Percentiles rank a stretch among this genome's conserved stretches.
Conservation (phyloP, 1,140 invertebrate genomes). For the Hormaphis cornu region DNA sequence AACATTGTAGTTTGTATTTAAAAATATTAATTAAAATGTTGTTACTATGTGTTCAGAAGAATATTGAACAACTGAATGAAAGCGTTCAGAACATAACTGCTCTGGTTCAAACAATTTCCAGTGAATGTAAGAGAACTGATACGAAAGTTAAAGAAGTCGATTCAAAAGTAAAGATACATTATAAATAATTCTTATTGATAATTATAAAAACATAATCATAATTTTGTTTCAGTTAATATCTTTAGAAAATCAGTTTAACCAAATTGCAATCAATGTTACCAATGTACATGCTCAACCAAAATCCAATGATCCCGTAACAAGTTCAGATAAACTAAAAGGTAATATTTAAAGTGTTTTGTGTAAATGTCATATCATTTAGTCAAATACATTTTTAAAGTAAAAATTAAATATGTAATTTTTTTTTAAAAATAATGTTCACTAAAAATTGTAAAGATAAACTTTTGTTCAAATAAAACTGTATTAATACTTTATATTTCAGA, state of each 20-base stretch:
- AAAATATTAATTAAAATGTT: neutral
- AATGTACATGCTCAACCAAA: slow-evolving; percentile 18
- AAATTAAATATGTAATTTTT: too few relatives aligned
- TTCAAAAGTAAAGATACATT: neutral
- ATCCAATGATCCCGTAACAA: neutral
- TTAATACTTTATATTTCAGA: neutral
- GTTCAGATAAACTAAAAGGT: slow-evolving; percentile 17
- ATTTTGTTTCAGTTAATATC: neutral
- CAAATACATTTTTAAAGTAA: too few relatives aligned
- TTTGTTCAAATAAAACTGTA: neutral
- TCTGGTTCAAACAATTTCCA: slow-evolving; percentile 13
- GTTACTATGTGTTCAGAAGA: neutral
- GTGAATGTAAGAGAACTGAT: neutral
- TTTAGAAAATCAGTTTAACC: slow-evolving; percentile 7
- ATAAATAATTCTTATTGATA: neutral
- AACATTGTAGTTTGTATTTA: neutral
- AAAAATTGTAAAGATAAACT: neutral
- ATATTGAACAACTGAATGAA: slow-evolving; percentile 18
- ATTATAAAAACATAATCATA: neutral
- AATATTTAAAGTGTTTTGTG: neutral
- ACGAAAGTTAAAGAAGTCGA: neutral
- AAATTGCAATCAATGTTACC: slow-evolving; percentile 25
- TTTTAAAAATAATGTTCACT: too few relatives aligned
- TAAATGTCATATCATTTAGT: too few relatives aligned
- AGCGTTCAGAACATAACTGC: neutral